Evolutionary conservation across 2,113 vertebrate species (phyloP).

Genomic region (Oreotrochilus melanogaster): DNA sequence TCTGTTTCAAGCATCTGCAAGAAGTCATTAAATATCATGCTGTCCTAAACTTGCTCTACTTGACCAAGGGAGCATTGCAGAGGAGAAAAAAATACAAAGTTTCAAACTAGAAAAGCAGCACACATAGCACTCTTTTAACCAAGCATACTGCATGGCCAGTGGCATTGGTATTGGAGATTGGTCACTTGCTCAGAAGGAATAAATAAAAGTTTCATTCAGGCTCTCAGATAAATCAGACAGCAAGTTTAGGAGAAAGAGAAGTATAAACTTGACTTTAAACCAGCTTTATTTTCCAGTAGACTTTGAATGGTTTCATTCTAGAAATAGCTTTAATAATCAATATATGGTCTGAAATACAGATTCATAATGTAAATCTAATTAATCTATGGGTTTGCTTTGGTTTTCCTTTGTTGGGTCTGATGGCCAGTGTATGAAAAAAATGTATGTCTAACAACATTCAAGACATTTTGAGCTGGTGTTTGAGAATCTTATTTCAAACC

Average conservation of each 20-base stretch:
- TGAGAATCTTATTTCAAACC: not conserved
- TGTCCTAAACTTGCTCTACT: not conserved
- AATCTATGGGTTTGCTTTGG: not conserved
- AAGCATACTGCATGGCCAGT: not conserved
- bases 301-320: not conserved
- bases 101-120: not conserved
- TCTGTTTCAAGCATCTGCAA: not conserved
- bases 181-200: slow-evolving; percentile 10
- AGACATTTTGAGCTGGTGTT: not conserved
- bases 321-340: not conserved
- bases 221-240: slow-evolving; percentile 21
- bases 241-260: not conserved
- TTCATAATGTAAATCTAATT: not conserved
- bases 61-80: not conserved
- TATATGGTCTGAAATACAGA: not conserved
- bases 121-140: not conserved
- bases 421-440: not conserved
- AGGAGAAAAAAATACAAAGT: not conserved
- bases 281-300: not conserved
- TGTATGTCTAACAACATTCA: not conserved
- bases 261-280: not conserved
- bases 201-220: not conserved
- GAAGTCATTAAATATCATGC: not conserved
- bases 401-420: not conserved
- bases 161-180: not conserved